Evolutionary conservation across 1,140 invertebrate species (phyloP), one percentile per base, ranked within the genome.

Genomic region (Hirudo medicinalis): DNA sequence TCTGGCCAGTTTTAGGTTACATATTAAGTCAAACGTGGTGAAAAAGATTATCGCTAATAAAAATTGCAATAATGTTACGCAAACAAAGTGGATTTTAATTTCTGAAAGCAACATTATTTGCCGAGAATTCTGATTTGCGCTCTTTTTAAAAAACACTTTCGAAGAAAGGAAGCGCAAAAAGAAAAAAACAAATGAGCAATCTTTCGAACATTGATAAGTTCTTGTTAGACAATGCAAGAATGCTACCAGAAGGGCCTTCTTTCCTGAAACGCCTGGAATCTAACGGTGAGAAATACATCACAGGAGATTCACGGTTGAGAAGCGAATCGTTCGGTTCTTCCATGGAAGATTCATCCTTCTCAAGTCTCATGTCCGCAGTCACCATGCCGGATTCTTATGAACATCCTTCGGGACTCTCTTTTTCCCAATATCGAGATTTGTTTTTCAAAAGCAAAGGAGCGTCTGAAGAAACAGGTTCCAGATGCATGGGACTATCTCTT

Each of bases 241-340:
- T 63, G 57, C 57, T 63, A 63, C 57, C 57, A 32, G 29, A 63
- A 63, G 29, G 29, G 19, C 43, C 43, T 15, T 49, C 43, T 15
- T 63, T 63, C 57, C 57, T 63, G 20, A 63, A 63, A 63, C 57
- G 29, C 19, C 22, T 32, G 19, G 57, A 63, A n/a, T 63, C 43
- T 15, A 49, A 49, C 13, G 43, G 43, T 49, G 43, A 49, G 15
- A 49, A 49, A 17, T 49, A 15, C 43, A 49, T 49, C 43, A 63
- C 57, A 63, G 22, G 57, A 2, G 22, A 63, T 22, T 63, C 57
- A 3, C 11, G 57, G 29, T 63, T 32, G 29, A 63, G 57, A 32
- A 63, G 19, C 57, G 43, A 49, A 49, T 49, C 43, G 13, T 49
- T 49, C 43, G 43, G 43, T 11, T 49, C 43, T 1, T 49, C 43